These are phyloP conservation scores for Phaethornis superciliosus DNA, from an alignment of 2,113 vertebrate species.

Conservation along the genomic window DNA sequence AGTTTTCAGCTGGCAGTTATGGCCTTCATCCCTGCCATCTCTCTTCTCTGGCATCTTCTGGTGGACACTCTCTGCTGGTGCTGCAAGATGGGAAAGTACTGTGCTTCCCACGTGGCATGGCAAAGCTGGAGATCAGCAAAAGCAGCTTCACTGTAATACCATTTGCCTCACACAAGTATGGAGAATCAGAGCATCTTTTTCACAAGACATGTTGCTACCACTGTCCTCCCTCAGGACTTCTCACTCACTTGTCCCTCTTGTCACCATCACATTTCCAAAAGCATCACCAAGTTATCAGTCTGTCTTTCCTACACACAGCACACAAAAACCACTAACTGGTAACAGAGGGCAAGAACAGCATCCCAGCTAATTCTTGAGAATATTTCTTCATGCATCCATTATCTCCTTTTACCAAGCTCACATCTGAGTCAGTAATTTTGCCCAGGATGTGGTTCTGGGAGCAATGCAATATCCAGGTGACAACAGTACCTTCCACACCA, in stretches of 20 bases:
- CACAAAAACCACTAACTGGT: neutral
- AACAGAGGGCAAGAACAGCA: neutral
- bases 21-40: neutral
- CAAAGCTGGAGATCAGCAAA: neutral
- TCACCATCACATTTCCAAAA: constrained; percentile 1
- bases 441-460: neutral
- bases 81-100: neutral
- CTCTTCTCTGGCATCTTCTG: neutral
- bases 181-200: neutral
- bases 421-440: neutral
- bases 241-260: neutral
- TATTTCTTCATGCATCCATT: neutral
- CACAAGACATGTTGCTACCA: neutral
- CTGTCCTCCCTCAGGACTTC: neutral
- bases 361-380: neutral
- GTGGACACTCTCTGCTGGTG: neutral
- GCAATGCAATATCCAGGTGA: neutral
- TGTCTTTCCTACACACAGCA: neutral
- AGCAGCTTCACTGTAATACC: neutral
- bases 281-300: neutral
- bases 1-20: neutral
- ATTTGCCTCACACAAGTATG: neutral
- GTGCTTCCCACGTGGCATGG: neutral
- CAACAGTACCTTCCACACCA: neutral
- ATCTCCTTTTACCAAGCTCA: neutral